These are phyloP conservation scores for Chloroclystis v-ata DNA, from an alignment of 2,888 invertebrate species.

Conservation along the genomic window DNA sequence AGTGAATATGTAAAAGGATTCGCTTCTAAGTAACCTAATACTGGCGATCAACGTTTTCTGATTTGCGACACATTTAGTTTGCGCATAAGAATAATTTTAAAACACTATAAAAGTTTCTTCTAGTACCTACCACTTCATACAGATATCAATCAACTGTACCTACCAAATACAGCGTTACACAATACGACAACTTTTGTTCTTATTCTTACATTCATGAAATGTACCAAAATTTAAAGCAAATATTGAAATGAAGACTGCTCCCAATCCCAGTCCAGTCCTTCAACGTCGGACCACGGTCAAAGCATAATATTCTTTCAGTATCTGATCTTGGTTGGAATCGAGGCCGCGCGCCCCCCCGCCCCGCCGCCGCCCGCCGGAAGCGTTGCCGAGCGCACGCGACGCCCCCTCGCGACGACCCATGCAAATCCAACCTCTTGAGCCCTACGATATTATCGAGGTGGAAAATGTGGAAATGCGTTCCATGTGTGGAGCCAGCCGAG, in stretches of 20 bases:
- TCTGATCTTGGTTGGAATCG: constrained; percentile 65
- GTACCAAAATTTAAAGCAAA: no score
- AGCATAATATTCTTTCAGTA: constrained; percentile 47
- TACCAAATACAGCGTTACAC: no score
- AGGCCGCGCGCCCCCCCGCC: constrained; percentile 41
- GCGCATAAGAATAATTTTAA: no score
- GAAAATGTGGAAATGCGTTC: constrained; percentile 56
- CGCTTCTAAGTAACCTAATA: no score
- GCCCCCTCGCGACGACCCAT: constrained; percentile 60
- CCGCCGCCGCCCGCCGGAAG: constrained; percentile 50
- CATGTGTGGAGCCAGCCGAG: constrained; percentile 44
- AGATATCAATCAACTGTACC: no score
- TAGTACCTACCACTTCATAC: no score
- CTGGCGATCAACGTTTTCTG: no score
- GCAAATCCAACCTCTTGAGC: constrained; percentile 57
- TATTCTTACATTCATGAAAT: no score
- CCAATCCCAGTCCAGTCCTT: constrained; percentile 20
- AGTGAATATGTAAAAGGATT: no score
- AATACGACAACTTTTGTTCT: no score
- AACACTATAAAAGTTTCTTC: no score
- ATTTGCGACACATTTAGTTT: no score
- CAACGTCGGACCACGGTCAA: constrained; percentile 42
- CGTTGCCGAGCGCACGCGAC: constrained; percentile 64
- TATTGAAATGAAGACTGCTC: constrained; percentile 4
- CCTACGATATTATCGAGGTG: constrained; percentile 42